A percentile compares a stretch with the other conserved stretches of the same genome.
These are phyloP conservation scores for Chrysoperla carnea DNA, from an alignment of 1,140 invertebrate species.

Conservation along the genomic window DNA sequence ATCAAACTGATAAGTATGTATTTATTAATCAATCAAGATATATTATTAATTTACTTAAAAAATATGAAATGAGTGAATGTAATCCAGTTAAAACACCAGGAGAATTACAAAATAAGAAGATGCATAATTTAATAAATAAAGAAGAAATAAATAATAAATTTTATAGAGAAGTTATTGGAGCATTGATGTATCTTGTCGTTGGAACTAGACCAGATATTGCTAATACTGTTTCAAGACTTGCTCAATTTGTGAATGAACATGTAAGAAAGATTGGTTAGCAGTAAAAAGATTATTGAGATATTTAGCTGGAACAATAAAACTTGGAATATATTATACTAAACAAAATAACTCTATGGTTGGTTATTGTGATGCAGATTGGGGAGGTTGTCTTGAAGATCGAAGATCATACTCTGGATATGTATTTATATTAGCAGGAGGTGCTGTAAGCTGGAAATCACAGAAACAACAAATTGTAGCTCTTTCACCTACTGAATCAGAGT, in stretches of 20 bases:
- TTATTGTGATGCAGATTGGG: conserved; percentile 17
- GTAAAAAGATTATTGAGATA: conserved; percentile 19
- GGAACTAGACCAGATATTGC: conserved; percentile 24
- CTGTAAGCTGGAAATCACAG: conserved; percentile 13
- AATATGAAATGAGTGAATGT: too few relatives aligned
- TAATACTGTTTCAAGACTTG: conserved; percentile 20
- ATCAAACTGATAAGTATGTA: too few relatives aligned
- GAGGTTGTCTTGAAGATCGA: conserved; percentile 8
- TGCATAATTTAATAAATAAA: too few relatives aligned
- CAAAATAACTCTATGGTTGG: too few relatives aligned
- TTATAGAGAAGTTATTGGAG: conserved; percentile 14
- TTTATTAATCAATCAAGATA: too few relatives aligned
- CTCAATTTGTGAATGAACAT: conserved; percentile 14
- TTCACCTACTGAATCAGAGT: conserved; percentile 21
- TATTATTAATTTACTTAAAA: too few relatives aligned
- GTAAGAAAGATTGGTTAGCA: conserved; percentile 14
- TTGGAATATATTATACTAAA: not conserved
- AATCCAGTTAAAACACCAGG: too few relatives aligned
- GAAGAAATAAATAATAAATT: too few relatives aligned
- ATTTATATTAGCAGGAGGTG: conserved; percentile 10
- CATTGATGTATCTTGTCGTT: conserved; percentile 21
- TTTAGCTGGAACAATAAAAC: conserved; percentile 15
- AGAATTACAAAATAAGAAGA: too few relatives aligned
- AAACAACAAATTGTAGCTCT: conserved; percentile 18
- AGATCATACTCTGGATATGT: conserved; percentile 19